Evolutionary conservation across 2,113 vertebrate species (phyloP), one percentile per base, ranked within the genome.

Genomic region (Mixornis gularis): DNA sequence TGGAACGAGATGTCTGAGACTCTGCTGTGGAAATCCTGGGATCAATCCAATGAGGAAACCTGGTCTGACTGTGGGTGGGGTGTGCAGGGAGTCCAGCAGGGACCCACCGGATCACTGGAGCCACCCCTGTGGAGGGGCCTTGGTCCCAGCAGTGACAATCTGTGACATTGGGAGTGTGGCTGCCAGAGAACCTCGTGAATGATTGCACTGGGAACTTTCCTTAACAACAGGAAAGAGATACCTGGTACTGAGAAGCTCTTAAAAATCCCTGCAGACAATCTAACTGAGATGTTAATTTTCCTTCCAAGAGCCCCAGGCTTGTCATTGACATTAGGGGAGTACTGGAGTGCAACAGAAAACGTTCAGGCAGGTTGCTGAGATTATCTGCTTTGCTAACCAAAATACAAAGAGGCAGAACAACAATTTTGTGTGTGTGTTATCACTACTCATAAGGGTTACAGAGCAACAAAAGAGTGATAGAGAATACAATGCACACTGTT

Each of bases 281-380:
- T 73, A 80, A 29, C 49, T 65, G 49, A 81, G 53, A 71, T 81
- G 44, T 88, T 93, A 78, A 84, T 90, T 93, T 93, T 83, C 65
- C 14, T 90, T 79, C 76, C 34, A 71, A 79, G 80, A 91, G 46
- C 65, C 65, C 43, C 38, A 82, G 66, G 84, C 53, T 81, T 93
- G 60, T 80, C 69, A 29, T 4, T 93, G 80, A 49, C 46, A 64
- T 95, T 93, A 87, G 17, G 15, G 55, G 55, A 79, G 77, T 72
- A 71, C 38, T 86, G 63, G 66, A 89, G 65, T 89, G 65, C 58
- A 87, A 69, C 65, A 69, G 44, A 32, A 89, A 92, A 65, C 0
- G 2, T 69, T 87, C 56, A 76, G 55, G 59, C 36, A 86, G 64
- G 56, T 64, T 90, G 65, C n/a, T 84, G 76, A 86, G 62, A 90